Base-by-base conservation (phyloP, 1,140 invertebrate species). In the Scylla paramamosain region DNA sequence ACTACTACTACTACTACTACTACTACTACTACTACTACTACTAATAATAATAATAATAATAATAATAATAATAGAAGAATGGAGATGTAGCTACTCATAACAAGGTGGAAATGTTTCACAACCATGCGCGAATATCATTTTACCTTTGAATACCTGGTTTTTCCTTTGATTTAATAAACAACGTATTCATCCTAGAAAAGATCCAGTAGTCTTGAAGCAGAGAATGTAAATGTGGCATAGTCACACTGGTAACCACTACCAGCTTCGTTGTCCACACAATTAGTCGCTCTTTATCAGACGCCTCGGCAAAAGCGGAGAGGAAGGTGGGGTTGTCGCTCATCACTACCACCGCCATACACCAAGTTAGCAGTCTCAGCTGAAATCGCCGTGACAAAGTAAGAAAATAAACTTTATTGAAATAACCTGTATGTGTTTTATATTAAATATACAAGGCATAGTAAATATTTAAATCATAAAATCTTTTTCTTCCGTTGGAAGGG, bases 251-350 rank as follows among this genome's bases (percentile, higher is more conserved):
- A 4, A 93, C 82, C 1, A 86, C 92, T 20, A 93, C 20, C 6
- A 93, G 77, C 92, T 48, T 93, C 20, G 92, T 93, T 8, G 92
- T 48, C 92, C 92, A 93, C 82, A 83, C 92, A 77, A 93, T 32
- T 10, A 93, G 92, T 28, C 92, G 77, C 25, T 83, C 82, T 10
- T 0, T 83, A 32, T 84, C 77, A 12, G 92, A 84, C 39, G 82
- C 82, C 82, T 84, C 92, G 39, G 92, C 92, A 7, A 93, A 93
- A 32, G 77, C 7, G 25, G 82, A 31, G 32, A 93, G 25, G 92
- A 93, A 93, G 39, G 45, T 14, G 0, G n/a, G 31, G 67, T 84
- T 29, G 31, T 93, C 92, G 32, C 92, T 93, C 39, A 48, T 25
- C 2, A 93, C 92, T 20, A 93, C 82, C 45, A 93, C 92, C 25